A percentile compares a stretch with the other conserved stretches of the same genome.
phyloP scores from a whole-genome alignment of 2,888 invertebrate species.

The Ypsolopha scabrella region DNA sequence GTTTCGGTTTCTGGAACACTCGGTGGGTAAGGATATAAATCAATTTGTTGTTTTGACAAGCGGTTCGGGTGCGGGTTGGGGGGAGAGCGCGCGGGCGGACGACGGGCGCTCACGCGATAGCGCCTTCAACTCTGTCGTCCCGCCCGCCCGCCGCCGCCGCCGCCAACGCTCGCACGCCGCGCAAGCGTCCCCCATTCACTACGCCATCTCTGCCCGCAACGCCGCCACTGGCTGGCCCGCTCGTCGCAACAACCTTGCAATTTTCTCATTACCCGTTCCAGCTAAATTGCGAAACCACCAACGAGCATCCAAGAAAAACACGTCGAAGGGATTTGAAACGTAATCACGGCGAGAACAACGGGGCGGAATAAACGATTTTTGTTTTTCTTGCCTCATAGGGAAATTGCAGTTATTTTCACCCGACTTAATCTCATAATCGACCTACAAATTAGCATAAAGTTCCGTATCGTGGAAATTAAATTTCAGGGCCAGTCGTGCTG shows the following conservation, averaged over 20 bases:
- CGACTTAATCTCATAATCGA: slow-evolving; percentile 44
- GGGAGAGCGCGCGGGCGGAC: slow-evolving; percentile 17
- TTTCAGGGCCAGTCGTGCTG: slow-evolving; percentile 17
- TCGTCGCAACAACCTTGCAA: slow-evolving; percentile 26
- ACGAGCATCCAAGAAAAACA: slow-evolving; percentile 30
- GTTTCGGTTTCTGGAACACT: slow-evolving; percentile 12
- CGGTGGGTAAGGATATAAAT: slow-evolving; percentile 39
- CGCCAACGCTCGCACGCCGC: slow-evolving; percentile 30
- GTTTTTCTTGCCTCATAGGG: slow-evolving; percentile 4
- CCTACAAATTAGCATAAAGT: slow-evolving; percentile 34
- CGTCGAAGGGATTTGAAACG: slow-evolving; percentile 35
- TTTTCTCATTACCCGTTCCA: slow-evolving; percentile 53
- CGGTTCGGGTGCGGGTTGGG: slow-evolving; percentile 20
- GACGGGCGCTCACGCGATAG: slow-evolving; percentile 10
- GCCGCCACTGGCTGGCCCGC: neutral
- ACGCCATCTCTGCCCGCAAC: slow-evolving; percentile 7
- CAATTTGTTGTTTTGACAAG: slow-evolving; percentile 56
- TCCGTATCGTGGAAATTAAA: slow-evolving; percentile 22
- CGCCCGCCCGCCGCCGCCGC: slow-evolving; percentile 14
- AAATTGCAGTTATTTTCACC: slow-evolving; percentile 33
- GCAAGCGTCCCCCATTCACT: slow-evolving; percentile 32
- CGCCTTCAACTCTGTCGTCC: neutral
- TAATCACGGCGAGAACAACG: slow-evolving; percentile 58
- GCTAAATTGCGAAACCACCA: slow-evolving; percentile 61
- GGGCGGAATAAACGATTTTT: slow-evolving; percentile 26